Percentiles rank a stretch among this genome's conserved stretches.
Evolutionary conservation across 2,888 invertebrate genomes (phyloP).

Genomic region (Cosmia pyralina): DNA sequence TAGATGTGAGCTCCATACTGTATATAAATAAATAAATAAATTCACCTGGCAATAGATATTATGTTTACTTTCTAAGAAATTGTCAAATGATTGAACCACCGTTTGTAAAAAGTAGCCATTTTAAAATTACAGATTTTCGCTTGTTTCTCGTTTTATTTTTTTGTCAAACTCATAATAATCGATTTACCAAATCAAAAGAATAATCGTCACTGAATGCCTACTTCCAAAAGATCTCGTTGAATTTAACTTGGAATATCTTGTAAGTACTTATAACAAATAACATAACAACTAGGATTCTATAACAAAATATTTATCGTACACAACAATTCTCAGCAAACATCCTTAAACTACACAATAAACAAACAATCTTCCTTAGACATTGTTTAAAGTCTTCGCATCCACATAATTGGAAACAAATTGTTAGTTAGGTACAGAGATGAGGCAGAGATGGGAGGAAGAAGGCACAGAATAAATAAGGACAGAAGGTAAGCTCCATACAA

Average conservation of each 20-base stretch:
- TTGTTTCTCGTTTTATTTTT: not conserved
- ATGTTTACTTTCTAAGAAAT: not conserved
- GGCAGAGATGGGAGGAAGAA: not conserved
- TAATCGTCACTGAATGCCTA: not conserved
- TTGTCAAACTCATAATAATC: not conserved
- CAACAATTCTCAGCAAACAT: not conserved
- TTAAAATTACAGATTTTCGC: not conserved
- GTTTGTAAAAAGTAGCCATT: not conserved
- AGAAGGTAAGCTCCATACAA: not conserved
- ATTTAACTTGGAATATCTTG: not conserved
- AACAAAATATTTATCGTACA: not conserved
- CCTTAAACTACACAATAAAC: conserved; percentile 17
- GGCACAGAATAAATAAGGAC: not conserved
- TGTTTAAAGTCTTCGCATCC: conserved; percentile 47
- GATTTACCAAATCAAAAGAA: too few species aligned
- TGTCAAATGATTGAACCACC: not conserved
- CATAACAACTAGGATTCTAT: not conserved
- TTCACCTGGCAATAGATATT: not conserved
- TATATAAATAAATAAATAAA: not conserved
- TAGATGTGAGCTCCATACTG: too few species aligned
- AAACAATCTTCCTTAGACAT: conserved; percentile 11
- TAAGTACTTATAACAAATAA: not conserved
- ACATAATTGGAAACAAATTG: conserved; percentile 57
- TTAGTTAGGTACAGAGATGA: conserved; percentile 45
- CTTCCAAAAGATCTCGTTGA: not conserved